Percentiles rank a stretch among this genome's conserved stretches.
Conservation (phyloP, 1,140 invertebrate genomes). For the Plodia interpunctella region DNA sequence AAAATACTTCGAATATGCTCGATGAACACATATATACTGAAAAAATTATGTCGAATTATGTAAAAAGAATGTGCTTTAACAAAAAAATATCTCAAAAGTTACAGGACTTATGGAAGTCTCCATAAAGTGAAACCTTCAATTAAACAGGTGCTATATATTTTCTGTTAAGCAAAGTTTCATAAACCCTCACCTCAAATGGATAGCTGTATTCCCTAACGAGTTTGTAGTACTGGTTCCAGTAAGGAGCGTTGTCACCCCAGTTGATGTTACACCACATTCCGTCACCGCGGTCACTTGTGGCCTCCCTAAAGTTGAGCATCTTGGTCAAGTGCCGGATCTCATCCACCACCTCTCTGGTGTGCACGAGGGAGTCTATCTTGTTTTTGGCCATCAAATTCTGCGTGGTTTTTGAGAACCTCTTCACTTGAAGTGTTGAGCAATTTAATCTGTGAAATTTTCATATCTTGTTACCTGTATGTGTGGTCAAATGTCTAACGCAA, state of each 20-base stretch:
- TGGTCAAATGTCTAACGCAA: too few relatives aligned
- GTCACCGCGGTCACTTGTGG: constrained; percentile 16
- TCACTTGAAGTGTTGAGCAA: constrained; percentile 55
- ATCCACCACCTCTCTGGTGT: constrained; percentile 50
- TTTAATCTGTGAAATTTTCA: constrained; percentile 46
- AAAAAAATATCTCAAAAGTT: too few relatives aligned
- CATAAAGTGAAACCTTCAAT: too few relatives aligned
- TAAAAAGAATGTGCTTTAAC: too few relatives aligned
- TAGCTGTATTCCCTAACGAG: constrained; percentile 57
- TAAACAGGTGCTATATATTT: too few relatives aligned
- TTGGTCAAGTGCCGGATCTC: constrained; percentile 54
- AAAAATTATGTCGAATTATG: too few relatives aligned
- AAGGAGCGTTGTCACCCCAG: constrained; percentile 66
- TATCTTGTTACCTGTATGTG: too few relatives aligned
- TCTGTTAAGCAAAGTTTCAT: not conserved
- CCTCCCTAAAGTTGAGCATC: constrained; percentile 45
- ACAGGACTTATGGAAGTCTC: too few relatives aligned
- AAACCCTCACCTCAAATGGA: constrained; percentile 57
- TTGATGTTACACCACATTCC: constrained; percentile 57
- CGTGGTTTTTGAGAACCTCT: constrained; percentile 59
- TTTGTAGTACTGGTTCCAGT: constrained; percentile 70
- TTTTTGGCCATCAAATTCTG: constrained; percentile 57
- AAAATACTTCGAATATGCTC: too few relatives aligned
- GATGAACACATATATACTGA: too few relatives aligned
- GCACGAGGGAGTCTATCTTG: constrained; percentile 41